Evolutionary conservation across 2,797 vertebrate genomes (phyloP), one percentile per base, ranked within the genome.

Genomic region (Leptodactylus fallax): DNA sequence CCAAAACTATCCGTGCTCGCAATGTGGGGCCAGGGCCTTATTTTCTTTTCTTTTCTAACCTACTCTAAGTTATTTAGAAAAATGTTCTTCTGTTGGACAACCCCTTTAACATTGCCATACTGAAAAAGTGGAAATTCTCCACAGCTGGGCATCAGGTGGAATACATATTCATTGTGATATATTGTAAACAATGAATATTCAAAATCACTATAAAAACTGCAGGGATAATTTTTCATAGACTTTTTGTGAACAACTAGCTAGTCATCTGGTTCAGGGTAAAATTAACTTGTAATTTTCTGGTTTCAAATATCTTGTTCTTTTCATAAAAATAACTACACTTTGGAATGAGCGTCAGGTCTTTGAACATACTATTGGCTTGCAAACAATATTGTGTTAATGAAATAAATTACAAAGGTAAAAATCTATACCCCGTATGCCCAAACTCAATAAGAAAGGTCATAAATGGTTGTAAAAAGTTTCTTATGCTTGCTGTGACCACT

Each of bases 401-500:
- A 65, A 86, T 80, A 71, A 27, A 85, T 69, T 56, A 71, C 58
- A 79, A 87, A 69, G 83, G 23, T 17, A 80, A 84, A 87, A 80
- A 83, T 21, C 23, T 79, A 16, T n/a, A 61, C 51, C 74, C 23
- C 60, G 49, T 71, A 83, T 89, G 69, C 79, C 79, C 51, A 49
- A 61, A 76, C 69, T 81, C 47, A 76, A 69, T 86, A 85, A 78
- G 78, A 61, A 81, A 78, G 72, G 60, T 61, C 74, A 65, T 86
- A 79, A 86, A 86, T 71, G 51, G 79, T 86, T 56, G 63, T 83
- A 89, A 86, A 89, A 78, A 4, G 71, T 83, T 86, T 82, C 88
- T 86, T 86, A 83, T 86, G 25, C 79, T 86, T 86, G 79, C 84
- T 86, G 83, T 86, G 71, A 86, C 88, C 72, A 83, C 79, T 86